A percentile compares a stretch with the other conserved stretches of the same genome.
Evolutionary conservation across 2,797 vertebrate species (phyloP).

Genomic region (Pangasius mekongensis): DNA sequence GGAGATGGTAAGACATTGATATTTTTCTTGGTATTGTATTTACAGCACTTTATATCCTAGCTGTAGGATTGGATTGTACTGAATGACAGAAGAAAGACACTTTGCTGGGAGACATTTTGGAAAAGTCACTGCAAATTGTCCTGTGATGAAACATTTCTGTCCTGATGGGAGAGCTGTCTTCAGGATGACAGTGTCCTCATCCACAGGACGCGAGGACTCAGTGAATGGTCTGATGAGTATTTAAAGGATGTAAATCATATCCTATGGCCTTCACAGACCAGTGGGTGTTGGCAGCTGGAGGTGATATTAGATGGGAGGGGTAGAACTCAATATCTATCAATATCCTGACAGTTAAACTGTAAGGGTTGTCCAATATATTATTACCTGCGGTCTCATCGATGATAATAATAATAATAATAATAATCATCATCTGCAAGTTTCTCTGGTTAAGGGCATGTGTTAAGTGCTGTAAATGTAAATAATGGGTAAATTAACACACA

Average conservation of each 20-base stretch:
- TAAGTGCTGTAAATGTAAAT: no score
- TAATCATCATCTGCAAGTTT: no score
- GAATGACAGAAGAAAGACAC: background rate
- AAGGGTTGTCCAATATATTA: no score
- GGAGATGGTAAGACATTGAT: slow-evolving; percentile 68
- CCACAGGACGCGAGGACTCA: background rate
- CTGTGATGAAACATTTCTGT: background rate
- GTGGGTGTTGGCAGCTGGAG: no score
- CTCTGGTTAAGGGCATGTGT: no score
- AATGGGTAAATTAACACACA: no score
- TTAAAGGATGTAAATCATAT: background rate
- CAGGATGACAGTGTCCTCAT: background rate
- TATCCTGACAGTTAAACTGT: no score
- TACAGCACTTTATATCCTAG: background rate
- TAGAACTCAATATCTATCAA: no score
- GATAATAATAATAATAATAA: no score
- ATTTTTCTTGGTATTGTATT: background rate
- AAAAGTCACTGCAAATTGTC: background rate
- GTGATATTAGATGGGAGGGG: no score
- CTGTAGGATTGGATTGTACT: background rate
- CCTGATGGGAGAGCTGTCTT: background rate
- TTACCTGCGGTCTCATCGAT: no score
- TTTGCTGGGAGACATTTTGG: background rate
- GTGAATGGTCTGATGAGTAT: background rate
- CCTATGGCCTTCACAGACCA: background rate